These are phyloP conservation scores for Babyrousa celebensis DNA, from an alignment of 2,797 vertebrate genomes.

Conservation along the genomic window DNA sequence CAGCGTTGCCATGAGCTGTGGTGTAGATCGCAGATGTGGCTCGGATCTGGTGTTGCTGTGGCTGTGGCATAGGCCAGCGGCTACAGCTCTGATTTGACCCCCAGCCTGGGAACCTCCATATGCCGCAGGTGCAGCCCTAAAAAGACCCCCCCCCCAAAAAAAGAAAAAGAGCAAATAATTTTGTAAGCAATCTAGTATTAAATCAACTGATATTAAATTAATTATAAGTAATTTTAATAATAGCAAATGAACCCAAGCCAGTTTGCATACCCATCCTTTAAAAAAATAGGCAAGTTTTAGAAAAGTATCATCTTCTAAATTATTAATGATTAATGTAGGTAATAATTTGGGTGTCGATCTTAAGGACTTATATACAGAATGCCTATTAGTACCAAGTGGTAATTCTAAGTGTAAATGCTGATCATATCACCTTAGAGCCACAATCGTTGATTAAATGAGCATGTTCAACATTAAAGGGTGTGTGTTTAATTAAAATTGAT, in stretches of 20 bases:
- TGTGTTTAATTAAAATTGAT: constrained; percentile 92
- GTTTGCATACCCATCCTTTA: constrained; percentile 78
- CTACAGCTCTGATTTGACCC: too few species aligned
- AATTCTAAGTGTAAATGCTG: constrained; percentile 68
- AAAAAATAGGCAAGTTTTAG: constrained; percentile 58
- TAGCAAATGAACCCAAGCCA: constrained; percentile 88
- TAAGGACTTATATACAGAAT: constrained; percentile 46
- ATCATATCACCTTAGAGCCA: constrained; percentile 47
- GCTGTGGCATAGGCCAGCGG: too few species aligned
- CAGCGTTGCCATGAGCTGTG: too few species aligned
- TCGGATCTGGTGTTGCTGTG: too few species aligned
- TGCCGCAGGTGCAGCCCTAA: too few species aligned
- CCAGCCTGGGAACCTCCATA: too few species aligned
- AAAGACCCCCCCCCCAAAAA: too few species aligned
- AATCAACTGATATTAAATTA: constrained; percentile 88
- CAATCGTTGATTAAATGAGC: constrained; percentile 78
- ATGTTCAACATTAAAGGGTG: constrained; percentile 78
- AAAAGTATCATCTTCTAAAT: background rate
- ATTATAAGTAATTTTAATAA: constrained; percentile 89
- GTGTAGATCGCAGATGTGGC: too few species aligned
- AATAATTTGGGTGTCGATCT: constrained; percentile 54
- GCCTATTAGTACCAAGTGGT: constrained; percentile 49
- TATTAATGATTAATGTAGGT: constrained; percentile 36
- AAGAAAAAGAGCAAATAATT: background rate
- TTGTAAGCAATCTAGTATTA: constrained; percentile 85